phyloP scores from a whole-genome alignment of 2,888 invertebrate species.

The Nyleta sp. region DNA sequence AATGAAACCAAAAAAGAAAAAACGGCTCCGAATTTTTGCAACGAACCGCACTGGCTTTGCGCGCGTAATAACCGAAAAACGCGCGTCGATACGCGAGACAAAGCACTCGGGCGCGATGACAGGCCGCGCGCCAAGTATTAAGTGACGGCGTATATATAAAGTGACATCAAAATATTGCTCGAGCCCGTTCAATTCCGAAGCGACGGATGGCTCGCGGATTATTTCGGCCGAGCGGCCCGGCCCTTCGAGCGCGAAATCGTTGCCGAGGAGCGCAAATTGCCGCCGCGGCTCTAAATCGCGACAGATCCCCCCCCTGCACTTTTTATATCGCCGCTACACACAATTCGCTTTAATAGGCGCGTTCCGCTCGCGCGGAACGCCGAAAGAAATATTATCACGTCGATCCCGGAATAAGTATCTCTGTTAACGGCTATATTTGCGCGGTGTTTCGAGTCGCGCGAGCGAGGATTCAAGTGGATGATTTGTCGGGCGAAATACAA shows the following conservation, averaged over 20 bases:
- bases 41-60: conserved; percentile 7
- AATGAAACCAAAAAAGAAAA: background rate
- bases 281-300: conserved; percentile 51
- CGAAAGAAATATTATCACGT: conserved; percentile 28
- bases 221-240: conserved; percentile 63
- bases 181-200: conserved; percentile 60
- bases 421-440: conserved; percentile 14
- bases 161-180: conserved; percentile 64
- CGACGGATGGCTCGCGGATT: conserved; percentile 65
- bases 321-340: conserved; percentile 53
- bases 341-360: conserved; percentile 51
- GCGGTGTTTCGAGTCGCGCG: background rate
- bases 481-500: too few species aligned
- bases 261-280: conserved; percentile 64
- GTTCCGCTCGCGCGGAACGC: conserved; percentile 15
- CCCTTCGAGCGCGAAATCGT: conserved; percentile 63
- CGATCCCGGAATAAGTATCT: conserved; percentile 28
- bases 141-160: conserved; percentile 38
- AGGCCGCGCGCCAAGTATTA: conserved; percentile 43
- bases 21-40: background rate
- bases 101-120: conserved; percentile 48
- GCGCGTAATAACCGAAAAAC: conserved; percentile 16
- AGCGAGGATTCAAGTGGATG: too few species aligned
- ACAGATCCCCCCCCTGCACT: conserved; percentile 60
- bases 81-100: conserved; percentile 25